Conservation (phyloP, 2,888 invertebrate species). For the Melanostoma scalare region DNA sequence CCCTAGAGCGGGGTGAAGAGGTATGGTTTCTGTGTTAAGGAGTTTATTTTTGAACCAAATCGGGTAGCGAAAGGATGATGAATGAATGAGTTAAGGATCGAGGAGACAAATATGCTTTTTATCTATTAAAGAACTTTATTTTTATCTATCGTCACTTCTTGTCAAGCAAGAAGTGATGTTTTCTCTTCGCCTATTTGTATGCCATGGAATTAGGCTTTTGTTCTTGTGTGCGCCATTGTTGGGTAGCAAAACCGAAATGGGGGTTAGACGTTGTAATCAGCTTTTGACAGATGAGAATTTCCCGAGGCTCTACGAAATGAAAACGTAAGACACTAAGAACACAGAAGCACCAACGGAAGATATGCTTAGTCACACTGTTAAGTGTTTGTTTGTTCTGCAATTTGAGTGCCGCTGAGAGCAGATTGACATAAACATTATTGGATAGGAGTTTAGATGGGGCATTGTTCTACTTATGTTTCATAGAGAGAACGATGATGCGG, state of each 20-base stretch:
- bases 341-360: not conserved
- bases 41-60: conserved; percentile 51
- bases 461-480: too few species aligned
- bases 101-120: conserved; percentile 23
- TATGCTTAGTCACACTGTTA: conserved; percentile 26
- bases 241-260: conserved; percentile 16
- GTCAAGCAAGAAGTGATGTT: conserved; percentile 39
- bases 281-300: conserved; percentile 54
- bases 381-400: conserved; percentile 34
- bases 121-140: conserved; percentile 45
- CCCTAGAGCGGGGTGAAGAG: not conserved
- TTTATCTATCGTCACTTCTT: conserved; percentile 40
- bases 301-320: conserved; percentile 26
- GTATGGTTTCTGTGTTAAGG: conserved; percentile 40
- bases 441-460: too few species aligned
- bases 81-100: conserved; percentile 8
- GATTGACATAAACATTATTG: conserved; percentile 1
- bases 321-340: conserved; percentile 8
- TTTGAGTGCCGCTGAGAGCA: conserved; percentile 2
- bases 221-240: conserved; percentile 28
- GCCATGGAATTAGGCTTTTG: conserved; percentile 59
- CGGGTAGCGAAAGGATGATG: conserved; percentile 30
- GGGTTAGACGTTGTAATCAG: conserved; percentile 62
- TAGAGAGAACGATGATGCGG: too few species aligned
- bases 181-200: conserved; percentile 34